phyloP scores from a whole-genome alignment of 2,888 invertebrate genomes.

The Litoditis marina region DNA sequence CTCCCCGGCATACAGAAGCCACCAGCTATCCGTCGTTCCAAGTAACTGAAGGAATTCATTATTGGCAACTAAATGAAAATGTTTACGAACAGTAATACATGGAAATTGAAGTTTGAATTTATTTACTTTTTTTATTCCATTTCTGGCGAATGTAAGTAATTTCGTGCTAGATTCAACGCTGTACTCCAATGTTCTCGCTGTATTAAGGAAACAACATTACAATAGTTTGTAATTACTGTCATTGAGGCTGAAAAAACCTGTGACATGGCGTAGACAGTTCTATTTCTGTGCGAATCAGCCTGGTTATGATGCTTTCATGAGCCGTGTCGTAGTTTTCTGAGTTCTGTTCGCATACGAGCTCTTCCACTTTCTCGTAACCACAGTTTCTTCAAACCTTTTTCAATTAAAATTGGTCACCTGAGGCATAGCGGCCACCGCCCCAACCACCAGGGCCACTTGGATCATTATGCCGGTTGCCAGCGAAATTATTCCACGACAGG shows the following conservation, averaged over 20 bases:
- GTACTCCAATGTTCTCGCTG: no score
- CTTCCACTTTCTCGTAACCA: no score
- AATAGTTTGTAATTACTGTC: no score
- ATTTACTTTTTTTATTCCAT: not conserved
- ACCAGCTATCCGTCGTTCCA: slow-evolving; percentile 36
- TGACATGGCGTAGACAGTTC: no score
- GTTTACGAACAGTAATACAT: no score
- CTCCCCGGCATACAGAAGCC: slow-evolving; percentile 42
- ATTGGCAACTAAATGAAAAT: not conserved
- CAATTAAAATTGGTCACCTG: slow-evolving; percentile 16
- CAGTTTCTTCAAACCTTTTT: no score
- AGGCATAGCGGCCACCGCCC: slow-evolving; percentile 48
- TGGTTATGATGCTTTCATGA: not conserved
- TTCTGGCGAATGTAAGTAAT: no score
- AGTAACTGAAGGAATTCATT: slow-evolving; percentile 28
- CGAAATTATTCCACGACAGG: slow-evolving; percentile 42
- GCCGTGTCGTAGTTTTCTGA: not conserved
- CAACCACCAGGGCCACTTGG: slow-evolving; percentile 41
- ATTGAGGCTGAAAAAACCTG: no score
- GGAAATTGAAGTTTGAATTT: no score
- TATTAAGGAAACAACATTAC: no score
- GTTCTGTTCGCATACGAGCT: not conserved
- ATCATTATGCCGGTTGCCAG: slow-evolving; percentile 47
- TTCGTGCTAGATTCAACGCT: no score
- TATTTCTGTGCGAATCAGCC: not conserved